Evolutionary conservation across 2,888 invertebrate species (phyloP), one percentile per base, ranked within the genome.

Genomic region (Pandemis corylana): DNA sequence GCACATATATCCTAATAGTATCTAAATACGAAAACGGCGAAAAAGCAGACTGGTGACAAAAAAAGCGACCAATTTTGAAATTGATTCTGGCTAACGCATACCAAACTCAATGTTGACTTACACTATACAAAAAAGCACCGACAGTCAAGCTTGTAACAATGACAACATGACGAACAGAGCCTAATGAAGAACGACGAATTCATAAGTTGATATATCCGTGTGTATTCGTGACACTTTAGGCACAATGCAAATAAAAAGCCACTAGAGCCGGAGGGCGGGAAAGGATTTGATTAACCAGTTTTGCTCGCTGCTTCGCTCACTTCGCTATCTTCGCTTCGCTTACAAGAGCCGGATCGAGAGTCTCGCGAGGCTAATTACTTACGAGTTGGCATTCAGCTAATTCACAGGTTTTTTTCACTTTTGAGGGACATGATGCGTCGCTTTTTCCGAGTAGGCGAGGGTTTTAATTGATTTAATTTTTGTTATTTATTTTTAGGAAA

Each of bases 261-360:
- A 81, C 92, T 92, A 85, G 85, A 92, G 90, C 84, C 85, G 82
- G 90, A 90, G 92, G 87, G 93, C 87, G 87, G 89, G 87, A 90
- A 91, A 91, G 91, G 92, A 94, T 94, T 94, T 94, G 94, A 94
- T 94, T 94, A 94, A 93, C 91, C 93, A 92, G 92, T 93, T 94
- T 92, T 87, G 90, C 91, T 92, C 90, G 80, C 82, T 87, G 80
- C 83, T 87, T 56, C 67, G 67, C 67, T 68, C 67, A 65, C 65
- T 65, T 88, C 87, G 89, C 89, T 90, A 92, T 92, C 93, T 93
- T 93, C 91, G 89, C 90, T 89, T 89, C 90, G 92, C 89, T 91
- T 89, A 90, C 90, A 89, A 94, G 94, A 86, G 92, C 88, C 88
- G 89, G 78, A 90, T 94, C 91, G 92, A 93, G 93, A 89, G 91